phyloP scores from a whole-genome alignment of 2,888 invertebrate genomes.

The Laothoe populi region DNA sequence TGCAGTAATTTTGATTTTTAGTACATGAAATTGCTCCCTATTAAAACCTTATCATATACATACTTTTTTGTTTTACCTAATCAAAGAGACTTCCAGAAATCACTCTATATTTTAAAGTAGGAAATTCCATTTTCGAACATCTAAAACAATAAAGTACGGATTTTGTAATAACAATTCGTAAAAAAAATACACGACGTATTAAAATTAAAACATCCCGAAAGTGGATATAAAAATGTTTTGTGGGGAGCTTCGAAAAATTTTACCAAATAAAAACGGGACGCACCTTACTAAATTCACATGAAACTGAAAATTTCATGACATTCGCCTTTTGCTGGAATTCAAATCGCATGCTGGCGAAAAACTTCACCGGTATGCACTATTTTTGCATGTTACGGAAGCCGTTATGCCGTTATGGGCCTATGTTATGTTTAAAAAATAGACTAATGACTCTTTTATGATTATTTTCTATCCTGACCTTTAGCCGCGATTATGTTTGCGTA shows the following conservation, averaged over 20 bases:
- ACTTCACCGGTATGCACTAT: not conserved
- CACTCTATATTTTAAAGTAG: not conserved
- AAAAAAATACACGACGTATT: not conserved
- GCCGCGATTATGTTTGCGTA: not conserved
- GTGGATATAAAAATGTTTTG: conserved; percentile 5
- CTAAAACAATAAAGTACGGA: not conserved
- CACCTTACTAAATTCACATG: conserved; percentile 14
- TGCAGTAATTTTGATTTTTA: conserved; percentile 1
- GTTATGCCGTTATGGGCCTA: not conserved
- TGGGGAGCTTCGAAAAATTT: not conserved
- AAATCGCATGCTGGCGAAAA: conserved; percentile 14
- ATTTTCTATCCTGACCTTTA: not conserved
- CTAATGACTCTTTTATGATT: not conserved
- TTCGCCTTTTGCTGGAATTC: conserved; percentile 21
- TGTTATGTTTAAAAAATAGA: not conserved
- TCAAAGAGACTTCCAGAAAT: not conserved
- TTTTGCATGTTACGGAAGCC: conserved; percentile 6
- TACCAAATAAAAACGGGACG: conserved; percentile 2
- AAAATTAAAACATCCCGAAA: conserved; percentile 12
- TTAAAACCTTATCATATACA: not conserved
- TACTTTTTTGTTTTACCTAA: not conserved
- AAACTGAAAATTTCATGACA: conserved; percentile 22
- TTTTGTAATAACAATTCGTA: not conserved
- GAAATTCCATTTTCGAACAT: not conserved
- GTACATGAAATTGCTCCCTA: not conserved